A percentile compares a stretch with the other conserved stretches of the same genome.
Evolutionary conservation across 1,140 invertebrate genomes (phyloP).

Genomic region (Apolygus lucorum): DNA sequence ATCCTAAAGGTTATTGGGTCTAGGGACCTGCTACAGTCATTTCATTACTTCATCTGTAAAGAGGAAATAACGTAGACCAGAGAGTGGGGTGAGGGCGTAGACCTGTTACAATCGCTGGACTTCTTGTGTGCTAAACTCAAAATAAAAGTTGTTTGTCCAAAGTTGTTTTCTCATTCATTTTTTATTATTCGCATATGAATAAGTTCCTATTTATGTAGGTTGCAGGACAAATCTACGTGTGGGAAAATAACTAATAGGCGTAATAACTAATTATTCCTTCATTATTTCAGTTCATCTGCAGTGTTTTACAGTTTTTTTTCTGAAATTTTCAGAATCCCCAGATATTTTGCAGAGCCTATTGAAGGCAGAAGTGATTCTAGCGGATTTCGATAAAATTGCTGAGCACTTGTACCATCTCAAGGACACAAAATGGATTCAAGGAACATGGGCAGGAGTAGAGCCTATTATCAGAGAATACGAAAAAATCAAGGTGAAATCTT

Average conservation of each 20-base stretch:
- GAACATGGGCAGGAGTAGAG: slow-evolving; percentile 46
- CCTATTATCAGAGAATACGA: slow-evolving; percentile 33
- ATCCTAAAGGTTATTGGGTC: too few relatives aligned
- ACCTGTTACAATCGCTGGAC: too few relatives aligned
- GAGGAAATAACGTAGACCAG: not conserved
- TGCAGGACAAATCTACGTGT: not conserved
- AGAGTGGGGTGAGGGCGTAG: not conserved
- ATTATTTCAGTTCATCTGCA: not conserved
- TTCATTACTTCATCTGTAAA: not conserved
- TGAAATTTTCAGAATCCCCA: not conserved
- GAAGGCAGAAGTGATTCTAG: slow-evolving; percentile 40
- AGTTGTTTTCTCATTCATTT: too few relatives aligned
- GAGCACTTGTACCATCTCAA: slow-evolving; percentile 39
- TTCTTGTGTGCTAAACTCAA: too few relatives aligned
- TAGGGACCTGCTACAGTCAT: too few relatives aligned
- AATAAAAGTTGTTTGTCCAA: too few relatives aligned
- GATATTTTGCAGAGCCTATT: not conserved
- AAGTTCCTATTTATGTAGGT: too few relatives aligned
- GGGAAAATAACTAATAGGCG: not conserved
- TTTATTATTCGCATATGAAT: too few relatives aligned
- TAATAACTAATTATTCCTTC: not conserved
- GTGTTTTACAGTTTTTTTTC: not conserved
- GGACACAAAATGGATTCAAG: slow-evolving; percentile 43
- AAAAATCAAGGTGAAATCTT: slow-evolving; percentile 27
- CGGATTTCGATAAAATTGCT: slow-evolving; percentile 40